phyloP scores from a whole-genome alignment of 2,888 invertebrate genomes.

The Seira musarum region DNA sequence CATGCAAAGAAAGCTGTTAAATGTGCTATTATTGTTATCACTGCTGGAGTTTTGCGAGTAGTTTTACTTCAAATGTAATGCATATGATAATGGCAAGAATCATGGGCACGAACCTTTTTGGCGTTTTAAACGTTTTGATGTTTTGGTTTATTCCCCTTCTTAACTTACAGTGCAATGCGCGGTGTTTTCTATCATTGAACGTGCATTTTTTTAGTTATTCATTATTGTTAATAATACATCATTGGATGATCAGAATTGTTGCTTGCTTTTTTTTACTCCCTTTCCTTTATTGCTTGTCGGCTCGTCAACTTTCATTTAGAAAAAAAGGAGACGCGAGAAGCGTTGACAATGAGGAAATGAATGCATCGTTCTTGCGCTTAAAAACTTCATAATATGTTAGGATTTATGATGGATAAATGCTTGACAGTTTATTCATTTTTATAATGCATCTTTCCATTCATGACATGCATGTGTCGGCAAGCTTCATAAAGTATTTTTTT shows the following conservation, averaged over 20 bases:
- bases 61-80: no score
- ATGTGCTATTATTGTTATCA: not conserved
- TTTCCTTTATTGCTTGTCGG: slow-evolving; percentile 33
- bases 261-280: slow-evolving; percentile 25
- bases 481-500: not conserved
- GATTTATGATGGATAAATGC: slow-evolving; percentile 48
- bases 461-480: slow-evolving; percentile 5
- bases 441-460: slow-evolving; percentile 17
- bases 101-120: not conserved
- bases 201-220: not conserved
- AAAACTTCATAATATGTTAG: slow-evolving; percentile 25
- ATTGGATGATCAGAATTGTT: not conserved
- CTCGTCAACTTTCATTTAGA: slow-evolving; percentile 40
- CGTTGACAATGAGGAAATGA: slow-evolving; percentile 60
- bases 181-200: not conserved
- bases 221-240: slow-evolving; percentile 1
- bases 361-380: slow-evolving; percentile 13
- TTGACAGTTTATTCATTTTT: slow-evolving; percentile 52
- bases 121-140: slow-evolving; percentile 6
- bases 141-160: not conserved
- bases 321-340: slow-evolving; percentile 24
- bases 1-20: not conserved
- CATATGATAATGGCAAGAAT: not conserved
- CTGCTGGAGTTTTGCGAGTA: no score
- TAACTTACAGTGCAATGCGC: no score